Percentiles rank a stretch among this genome's conserved stretches.
Conservation (phyloP, 2,113 vertebrate genomes). For the Tyto alba region DNA sequence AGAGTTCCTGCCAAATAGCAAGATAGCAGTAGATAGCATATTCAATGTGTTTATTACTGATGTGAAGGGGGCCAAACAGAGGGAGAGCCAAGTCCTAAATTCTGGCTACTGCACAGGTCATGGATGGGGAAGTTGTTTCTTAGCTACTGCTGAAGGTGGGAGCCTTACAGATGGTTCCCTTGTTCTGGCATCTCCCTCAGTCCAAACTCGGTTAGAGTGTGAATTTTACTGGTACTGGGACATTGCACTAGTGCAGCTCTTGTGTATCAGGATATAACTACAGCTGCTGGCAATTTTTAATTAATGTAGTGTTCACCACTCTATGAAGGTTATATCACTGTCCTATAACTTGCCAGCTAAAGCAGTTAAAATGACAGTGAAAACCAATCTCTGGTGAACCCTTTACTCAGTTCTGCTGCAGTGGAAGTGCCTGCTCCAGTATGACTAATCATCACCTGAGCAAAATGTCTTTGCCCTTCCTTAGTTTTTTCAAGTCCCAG, state of each 20-base stretch:
- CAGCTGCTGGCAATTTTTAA: neutral
- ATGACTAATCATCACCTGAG: too few species aligned
- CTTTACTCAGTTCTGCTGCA: neutral
- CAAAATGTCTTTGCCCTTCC: neutral
- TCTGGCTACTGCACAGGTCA: neutral
- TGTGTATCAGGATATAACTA: neutral
- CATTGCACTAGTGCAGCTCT: neutral
- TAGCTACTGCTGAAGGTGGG: neutral
- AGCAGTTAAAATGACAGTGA: neutral
- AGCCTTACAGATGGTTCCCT: neutral
- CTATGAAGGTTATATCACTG: neutral
- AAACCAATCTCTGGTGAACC: neutral
- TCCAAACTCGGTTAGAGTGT: neutral
- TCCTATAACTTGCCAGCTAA: neutral
- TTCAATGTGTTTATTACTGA: neutral
- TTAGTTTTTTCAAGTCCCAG: neutral
- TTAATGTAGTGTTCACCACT: neutral
- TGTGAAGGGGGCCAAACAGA: neutral
- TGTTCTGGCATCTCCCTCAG: neutral
- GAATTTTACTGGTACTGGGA: neutral
- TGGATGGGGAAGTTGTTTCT: neutral
- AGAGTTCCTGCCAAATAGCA: neutral
- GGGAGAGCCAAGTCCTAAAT: neutral
- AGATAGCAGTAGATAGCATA: neutral
- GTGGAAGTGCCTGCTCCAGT: neutral